Evolutionary conservation across 2,888 invertebrate species (phyloP), one percentile per base, ranked within the genome.

Genomic region (Mycalesis mineus): DNA sequence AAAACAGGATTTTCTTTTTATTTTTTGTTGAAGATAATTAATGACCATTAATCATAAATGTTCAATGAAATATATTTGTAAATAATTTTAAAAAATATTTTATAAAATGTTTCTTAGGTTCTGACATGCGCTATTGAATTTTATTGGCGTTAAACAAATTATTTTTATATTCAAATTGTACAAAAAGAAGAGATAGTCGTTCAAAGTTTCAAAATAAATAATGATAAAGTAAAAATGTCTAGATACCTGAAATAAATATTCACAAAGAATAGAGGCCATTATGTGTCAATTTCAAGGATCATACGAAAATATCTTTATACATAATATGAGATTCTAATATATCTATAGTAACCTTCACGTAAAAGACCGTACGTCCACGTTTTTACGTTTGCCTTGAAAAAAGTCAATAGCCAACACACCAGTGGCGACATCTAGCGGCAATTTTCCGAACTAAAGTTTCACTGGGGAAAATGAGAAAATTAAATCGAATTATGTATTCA

Each of bases 371-470:
- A 61, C 55, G 57, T 61, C 52, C 63, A 61, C 60, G 62, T 63
- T 65, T 68, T 61, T 64, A 63, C 57, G 61, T 58, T 61, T 52
- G 58, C 62, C 63, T 62, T 61, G 63, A 58, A 63, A 63, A 67
- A 73, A 72, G 74, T 72, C 74, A 72, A 74, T 73, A 70, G 72
- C 53, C 58, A 63, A 62, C 62, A 55, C 52, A 64, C 67, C 9
- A 44, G 63, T 75, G 70, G 80, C 79, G 83, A 73, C 84, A 82
- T 74, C 84, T 83, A 65, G 63, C 56, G 67, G 55, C 22, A 51
- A 58, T 62, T 64, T 60, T 66, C 55, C 61, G 60, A 68, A 71
- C 65, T 65, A 55, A 51, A 54, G 40, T 55, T 53, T 64, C 49
- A 15, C 33, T 45, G 47, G 50, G 51, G 41, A 54, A 61, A 59